phyloP scores from a whole-genome alignment of 2,797 vertebrate genomes.

The Anguilla anguilla region DNA sequence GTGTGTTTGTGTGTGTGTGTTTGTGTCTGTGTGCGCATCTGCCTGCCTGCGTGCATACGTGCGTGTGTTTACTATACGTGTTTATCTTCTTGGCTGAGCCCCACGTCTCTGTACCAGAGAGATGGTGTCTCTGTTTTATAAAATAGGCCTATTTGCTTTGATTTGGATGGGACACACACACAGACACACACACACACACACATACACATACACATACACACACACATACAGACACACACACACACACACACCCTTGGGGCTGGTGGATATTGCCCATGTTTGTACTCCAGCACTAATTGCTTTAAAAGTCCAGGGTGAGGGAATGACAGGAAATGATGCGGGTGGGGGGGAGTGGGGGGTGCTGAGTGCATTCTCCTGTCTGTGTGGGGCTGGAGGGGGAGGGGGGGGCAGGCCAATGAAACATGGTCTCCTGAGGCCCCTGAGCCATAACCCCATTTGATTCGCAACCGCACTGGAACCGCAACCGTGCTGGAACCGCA shows the following conservation, averaged over 20 bases:
- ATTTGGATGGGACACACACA: background rate
- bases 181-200: background rate
- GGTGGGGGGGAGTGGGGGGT: background rate
- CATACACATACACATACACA: background rate
- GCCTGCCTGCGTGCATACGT: no score
- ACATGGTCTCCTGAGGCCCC: background rate
- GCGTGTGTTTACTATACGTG: no score
- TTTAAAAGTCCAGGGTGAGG: background rate
- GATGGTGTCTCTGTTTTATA: background rate
- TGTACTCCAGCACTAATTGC: constrained; percentile 23
- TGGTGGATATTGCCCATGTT: background rate
- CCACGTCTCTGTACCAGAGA: no score
- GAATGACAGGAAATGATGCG: background rate
- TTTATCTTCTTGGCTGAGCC: no score
- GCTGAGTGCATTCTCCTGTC: background rate
- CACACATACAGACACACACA: no score
- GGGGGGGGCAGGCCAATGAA: background rate
- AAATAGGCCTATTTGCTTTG: background rate
- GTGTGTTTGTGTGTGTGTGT: background rate
- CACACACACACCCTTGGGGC: no score
- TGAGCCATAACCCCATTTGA: no score
- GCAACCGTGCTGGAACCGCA: no score
- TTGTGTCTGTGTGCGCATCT: no score
- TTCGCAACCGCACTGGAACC: no score
- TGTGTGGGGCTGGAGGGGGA: background rate